A percentile compares a stretch with the other conserved stretches of the same genome.
phyloP scores from a whole-genome alignment of 2,888 invertebrate genomes.

The Stomorhina lunata region DNA sequence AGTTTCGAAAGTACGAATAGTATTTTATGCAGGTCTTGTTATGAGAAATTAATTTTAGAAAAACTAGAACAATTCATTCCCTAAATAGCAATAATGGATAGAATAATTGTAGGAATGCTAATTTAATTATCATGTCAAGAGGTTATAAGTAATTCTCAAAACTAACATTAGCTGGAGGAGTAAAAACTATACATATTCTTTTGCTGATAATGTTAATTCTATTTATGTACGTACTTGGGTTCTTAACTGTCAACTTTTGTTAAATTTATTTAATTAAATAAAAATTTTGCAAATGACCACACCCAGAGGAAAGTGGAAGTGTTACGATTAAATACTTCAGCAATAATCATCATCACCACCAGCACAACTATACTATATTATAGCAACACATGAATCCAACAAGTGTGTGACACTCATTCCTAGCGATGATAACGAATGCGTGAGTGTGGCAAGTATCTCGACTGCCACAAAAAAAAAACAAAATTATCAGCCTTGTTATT shows the following conservation, averaged over 20 bases:
- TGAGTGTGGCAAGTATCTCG: not conserved
- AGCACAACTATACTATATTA: not conserved
- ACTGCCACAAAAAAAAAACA: not conserved
- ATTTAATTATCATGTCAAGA: conserved; percentile 40
- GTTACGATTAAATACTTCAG: not conserved
- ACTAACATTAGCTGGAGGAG: not conserved
- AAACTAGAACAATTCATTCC: conserved; percentile 21
- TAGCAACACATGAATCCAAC: not conserved
- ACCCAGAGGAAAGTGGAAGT: conserved; percentile 2
- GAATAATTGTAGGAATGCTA: not conserved
- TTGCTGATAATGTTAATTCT: conserved; percentile 8
- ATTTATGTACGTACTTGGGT: not conserved
- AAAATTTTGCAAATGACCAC: conserved; percentile 31
- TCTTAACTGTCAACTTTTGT: not conserved
- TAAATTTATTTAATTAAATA: conserved; percentile 30
- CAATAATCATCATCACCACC: conserved; percentile 12
- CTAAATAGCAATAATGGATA: not conserved
- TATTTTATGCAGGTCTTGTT: not conserved
- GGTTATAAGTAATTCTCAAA: conserved; percentile 16
- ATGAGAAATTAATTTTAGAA: not conserved
- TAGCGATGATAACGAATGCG: not conserved
- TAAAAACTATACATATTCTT: too few relatives aligned
- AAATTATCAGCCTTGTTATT: too few relatives aligned
- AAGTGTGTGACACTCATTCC: conserved; percentile 24
- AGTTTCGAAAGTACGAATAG: not conserved